Evolutionary conservation across 1,140 invertebrate species (phyloP).

Genomic region (Bombus confusus): DNA sequence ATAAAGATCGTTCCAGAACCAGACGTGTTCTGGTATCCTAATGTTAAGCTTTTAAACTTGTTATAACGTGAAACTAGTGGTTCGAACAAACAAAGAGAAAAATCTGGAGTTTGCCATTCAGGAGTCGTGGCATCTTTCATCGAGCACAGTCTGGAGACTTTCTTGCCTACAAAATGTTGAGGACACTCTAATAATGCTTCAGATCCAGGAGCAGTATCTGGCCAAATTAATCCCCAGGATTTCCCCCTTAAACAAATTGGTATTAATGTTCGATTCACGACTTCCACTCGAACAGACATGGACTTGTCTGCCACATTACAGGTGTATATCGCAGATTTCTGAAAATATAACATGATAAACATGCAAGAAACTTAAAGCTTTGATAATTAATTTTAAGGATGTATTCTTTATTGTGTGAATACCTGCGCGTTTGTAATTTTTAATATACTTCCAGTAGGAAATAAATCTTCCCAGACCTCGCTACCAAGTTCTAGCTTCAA

Average conservation of each 20-base stretch:
- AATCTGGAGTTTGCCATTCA: slow-evolving; percentile 89
- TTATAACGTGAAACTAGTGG: slow-evolving; percentile 85
- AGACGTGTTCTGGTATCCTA: slow-evolving; percentile 86
- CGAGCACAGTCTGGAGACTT: slow-evolving; percentile 83
- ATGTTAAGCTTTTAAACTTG: slow-evolving; percentile 85
- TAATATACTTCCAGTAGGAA: slow-evolving; percentile 89
- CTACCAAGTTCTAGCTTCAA: slow-evolving; percentile 87
- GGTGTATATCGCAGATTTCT: slow-evolving; percentile 86
- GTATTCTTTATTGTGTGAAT: not conserved
- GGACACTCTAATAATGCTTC: slow-evolving; percentile 85
- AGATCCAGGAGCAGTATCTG: slow-evolving; percentile 85
- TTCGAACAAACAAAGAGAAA: slow-evolving; percentile 87
- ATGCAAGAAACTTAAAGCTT: not conserved
- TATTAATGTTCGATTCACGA: slow-evolving; percentile 84
- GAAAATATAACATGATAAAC: slow-evolving; percentile 47
- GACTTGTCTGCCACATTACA: slow-evolving; percentile 84
- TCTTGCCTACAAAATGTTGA: slow-evolving; percentile 79
- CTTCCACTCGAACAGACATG: slow-evolving; percentile 84
- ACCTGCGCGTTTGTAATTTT: slow-evolving; percentile 90
- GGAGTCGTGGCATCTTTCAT: slow-evolving; percentile 85
- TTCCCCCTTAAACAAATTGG: slow-evolving; percentile 83
- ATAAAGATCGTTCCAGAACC: slow-evolving; percentile 82
- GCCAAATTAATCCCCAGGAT: slow-evolving; percentile 84
- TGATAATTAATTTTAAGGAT: too few relatives aligned
- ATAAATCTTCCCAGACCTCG: slow-evolving; percentile 91